These are phyloP conservation scores for Muntiacus muntjak DNA, from an alignment of 2,113 vertebrate genomes.

Conservation along the genomic window DNA sequence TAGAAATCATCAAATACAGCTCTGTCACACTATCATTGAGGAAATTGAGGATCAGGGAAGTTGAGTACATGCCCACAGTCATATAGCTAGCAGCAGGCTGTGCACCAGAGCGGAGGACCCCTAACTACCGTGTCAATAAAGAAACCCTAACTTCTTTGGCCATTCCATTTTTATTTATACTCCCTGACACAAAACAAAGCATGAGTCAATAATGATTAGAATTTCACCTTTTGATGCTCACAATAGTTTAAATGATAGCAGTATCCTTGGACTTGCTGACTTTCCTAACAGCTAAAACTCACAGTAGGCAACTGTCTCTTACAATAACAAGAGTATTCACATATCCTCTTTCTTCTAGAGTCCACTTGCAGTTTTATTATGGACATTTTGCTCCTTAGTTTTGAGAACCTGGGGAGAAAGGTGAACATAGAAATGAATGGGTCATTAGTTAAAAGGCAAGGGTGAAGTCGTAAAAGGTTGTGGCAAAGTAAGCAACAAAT, in stretches of 20 bases:
- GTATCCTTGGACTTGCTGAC: neutral
- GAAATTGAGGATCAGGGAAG: neutral
- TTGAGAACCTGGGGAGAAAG: slow-evolving; percentile 44
- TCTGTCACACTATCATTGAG: neutral
- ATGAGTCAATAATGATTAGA: slow-evolving; percentile 51
- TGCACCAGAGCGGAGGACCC: neutral
- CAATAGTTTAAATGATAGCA: slow-evolving; percentile 39
- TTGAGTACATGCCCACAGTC: neutral
- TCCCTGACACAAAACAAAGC: slow-evolving; percentile 8
- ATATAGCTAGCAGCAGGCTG: neutral
- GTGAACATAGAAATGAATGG: slow-evolving; percentile 36
- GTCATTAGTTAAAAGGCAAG: slow-evolving; percentile 64
- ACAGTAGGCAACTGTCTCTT: slow-evolving; percentile 13
- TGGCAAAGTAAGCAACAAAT: slow-evolving; percentile 47
- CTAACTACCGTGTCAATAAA: neutral
- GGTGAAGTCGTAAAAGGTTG: slow-evolving; percentile 58
- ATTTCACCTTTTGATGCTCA: slow-evolving; percentile 35
- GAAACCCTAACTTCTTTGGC: neutral
- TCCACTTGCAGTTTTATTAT: slow-evolving; percentile 41
- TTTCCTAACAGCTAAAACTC: slow-evolving; percentile 45
- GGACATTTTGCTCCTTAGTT: slow-evolving; percentile 44
- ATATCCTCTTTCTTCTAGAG: slow-evolving; percentile 27
- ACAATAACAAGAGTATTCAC: slow-evolving; percentile 41
- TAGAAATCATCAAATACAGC: neutral
- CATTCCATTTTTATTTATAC: slow-evolving; percentile 37